Evolutionary conservation across 92 coral and sea anemone genomes (phyloP).

Genomic region (Epizoanthus ramosus): DNA sequence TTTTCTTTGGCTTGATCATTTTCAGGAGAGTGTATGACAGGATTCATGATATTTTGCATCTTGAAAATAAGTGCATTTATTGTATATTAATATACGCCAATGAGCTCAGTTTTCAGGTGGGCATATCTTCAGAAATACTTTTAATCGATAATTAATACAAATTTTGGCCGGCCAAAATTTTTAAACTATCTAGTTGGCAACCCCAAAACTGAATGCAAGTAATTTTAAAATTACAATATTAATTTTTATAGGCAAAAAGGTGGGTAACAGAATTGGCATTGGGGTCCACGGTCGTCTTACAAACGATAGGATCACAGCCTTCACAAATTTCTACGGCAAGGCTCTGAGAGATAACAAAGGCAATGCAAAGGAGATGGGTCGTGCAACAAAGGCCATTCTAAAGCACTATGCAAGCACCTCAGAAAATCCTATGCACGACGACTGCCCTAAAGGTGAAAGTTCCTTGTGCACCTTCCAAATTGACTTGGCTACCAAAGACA

Average conservation of each 20-base stretch:
- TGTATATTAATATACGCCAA: too few relatives aligned
- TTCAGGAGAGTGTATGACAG: too few relatives aligned
- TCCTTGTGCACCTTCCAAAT: slow-evolving; percentile 64
- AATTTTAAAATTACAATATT: too few relatives aligned
- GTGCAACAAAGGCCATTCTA: slow-evolving; percentile 55
- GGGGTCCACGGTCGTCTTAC: slow-evolving; percentile 42
- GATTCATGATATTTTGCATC: too few relatives aligned
- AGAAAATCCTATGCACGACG: slow-evolving; percentile 57
- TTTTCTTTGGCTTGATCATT: too few relatives aligned
- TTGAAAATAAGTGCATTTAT: too few relatives aligned
- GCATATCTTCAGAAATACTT: too few relatives aligned
- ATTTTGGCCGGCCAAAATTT: too few relatives aligned
- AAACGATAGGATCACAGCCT: slow-evolving; percentile 36
- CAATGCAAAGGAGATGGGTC: slow-evolving; percentile 47
- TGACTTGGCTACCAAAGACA: slow-evolving; percentile 39
- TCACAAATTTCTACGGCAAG: slow-evolving; percentile 49
- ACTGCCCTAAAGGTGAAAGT: slow-evolving; percentile 49
- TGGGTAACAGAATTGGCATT: slow-evolving; percentile 24
- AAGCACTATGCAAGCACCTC: slow-evolving; percentile 51
- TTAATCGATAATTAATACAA: too few relatives aligned
- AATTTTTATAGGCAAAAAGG: slow-evolving; percentile 9
- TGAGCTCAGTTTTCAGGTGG: too few relatives aligned
- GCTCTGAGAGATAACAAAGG: slow-evolving; percentile 54
- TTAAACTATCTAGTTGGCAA: too few relatives aligned
- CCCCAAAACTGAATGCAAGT: too few relatives aligned